Conservation (phyloP, 2,888 invertebrate genomes). For the Tetranychus truncatus region DNA sequence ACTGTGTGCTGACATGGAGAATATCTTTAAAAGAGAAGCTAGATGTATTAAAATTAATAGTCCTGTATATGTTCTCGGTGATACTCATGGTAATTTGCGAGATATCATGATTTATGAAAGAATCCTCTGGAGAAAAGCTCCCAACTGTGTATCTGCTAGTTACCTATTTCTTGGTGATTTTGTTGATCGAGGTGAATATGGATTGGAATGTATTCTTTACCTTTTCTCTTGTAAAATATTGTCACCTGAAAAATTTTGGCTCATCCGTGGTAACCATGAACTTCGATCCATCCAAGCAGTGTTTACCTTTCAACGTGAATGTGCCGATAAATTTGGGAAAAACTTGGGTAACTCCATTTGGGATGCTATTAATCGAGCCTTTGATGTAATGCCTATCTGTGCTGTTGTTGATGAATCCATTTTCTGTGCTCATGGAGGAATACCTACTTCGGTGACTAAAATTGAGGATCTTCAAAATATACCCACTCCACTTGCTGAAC, state of each 20-base stretch:
- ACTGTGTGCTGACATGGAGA: conserved; percentile 38
- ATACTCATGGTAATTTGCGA: conserved; percentile 52
- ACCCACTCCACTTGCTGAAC: conserved; percentile 45
- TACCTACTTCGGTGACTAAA: conserved; percentile 39
- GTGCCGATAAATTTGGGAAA: conserved; percentile 46
- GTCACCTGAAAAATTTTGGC: conserved; percentile 43
- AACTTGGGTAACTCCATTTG: conserved; percentile 45
- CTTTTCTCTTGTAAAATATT: conserved; percentile 50
- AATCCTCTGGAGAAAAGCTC: conserved; percentile 49
- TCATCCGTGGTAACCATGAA: conserved; percentile 57
- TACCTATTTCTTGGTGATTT: conserved; percentile 56
- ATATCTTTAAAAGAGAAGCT: conserved; percentile 39
- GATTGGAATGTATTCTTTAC: conserved; percentile 42
- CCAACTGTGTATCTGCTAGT: conserved; percentile 44
- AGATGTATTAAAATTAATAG: conserved; percentile 39
- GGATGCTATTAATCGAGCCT: conserved; percentile 49
- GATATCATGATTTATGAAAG: conserved; percentile 50
- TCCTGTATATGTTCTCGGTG: conserved; percentile 46
- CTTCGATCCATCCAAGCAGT: conserved; percentile 51
- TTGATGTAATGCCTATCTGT: conserved; percentile 52
- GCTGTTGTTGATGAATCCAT: conserved; percentile 54
- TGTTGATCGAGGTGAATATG: conserved; percentile 51
- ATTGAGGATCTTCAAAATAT: conserved; percentile 41
- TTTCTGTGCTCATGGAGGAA: conserved; percentile 60
- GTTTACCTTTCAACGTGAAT: conserved; percentile 55